Base-by-base conservation (phyloP, 2,797 vertebrate genomes). In the Chaunax sp. region DNA sequence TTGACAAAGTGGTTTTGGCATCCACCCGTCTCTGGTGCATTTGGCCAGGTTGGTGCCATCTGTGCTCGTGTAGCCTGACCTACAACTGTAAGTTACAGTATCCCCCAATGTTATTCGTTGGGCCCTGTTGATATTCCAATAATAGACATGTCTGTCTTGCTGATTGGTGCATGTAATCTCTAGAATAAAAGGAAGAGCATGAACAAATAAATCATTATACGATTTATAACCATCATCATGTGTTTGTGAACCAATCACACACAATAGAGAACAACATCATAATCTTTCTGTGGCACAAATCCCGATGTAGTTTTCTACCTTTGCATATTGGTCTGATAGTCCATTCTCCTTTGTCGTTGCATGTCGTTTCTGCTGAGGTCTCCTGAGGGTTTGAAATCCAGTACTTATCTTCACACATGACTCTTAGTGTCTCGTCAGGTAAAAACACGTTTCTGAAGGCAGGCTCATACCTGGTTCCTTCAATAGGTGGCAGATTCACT, bases 11-110 rank as follows among this genome's bases (percentile, higher is more conserved):
- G 80, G 80, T 5, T 75, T 13, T 46, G 89, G 90, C 1, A 0
- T 22, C 90, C 89, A 93, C 0, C 89, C 92, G 1, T 30, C 6
- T 75, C 37, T 62, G 68, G 74, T 86, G 68, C 93, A 94, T 10
- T 4, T 80, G 20, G 82, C 78, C 0, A 0, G 0, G 0, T 0
- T 0, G n/a, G 0, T 2, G 0, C 0, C 43, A 23, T 0, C 9
- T 25, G 11, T 11, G 0, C 0, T 4, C 18, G 0, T 13, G 64
- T 70, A 90, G 16, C 25, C 43, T 0, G 0, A 0, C 0, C 0
- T 0, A 79, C 92, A 93, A 0, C 0, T 0, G 44, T 89, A 92
- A 0, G 0, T 0, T 11, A 0, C 14, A 6, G 1, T 51, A 0
- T 18, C 0, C 4, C 0, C 69, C 11, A 82, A 0, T 40, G 0